phyloP scores from a whole-genome alignment of 1,140 invertebrate species.

The Dendrolimus kikuchii region DNA sequence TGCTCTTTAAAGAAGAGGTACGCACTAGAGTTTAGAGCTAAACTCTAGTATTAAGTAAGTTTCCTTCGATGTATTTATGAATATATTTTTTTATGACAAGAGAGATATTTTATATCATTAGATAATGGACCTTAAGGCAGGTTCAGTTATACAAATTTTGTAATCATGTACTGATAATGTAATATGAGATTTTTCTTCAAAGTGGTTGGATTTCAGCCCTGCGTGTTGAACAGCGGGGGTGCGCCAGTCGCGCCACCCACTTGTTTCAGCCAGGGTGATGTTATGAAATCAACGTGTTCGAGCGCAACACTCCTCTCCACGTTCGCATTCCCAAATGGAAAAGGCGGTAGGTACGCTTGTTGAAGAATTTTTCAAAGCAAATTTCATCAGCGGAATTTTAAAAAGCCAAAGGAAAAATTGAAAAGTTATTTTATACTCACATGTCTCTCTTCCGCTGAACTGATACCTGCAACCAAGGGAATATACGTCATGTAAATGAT shows the following conservation, averaged over 20 bases:
- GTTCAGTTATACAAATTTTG: no score
- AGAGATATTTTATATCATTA: no score
- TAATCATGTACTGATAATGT: no score
- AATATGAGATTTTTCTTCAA: no score
- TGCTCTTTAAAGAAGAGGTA: no score
- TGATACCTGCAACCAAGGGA: constrained; percentile 76
- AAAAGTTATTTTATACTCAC: constrained; percentile 71
- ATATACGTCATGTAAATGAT: constrained; percentile 5
- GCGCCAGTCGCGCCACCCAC: constrained; percentile 61
- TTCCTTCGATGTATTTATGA: no score
- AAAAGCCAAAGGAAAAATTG: constrained; percentile 42
- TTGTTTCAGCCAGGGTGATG: constrained; percentile 56
- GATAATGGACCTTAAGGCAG: no score
- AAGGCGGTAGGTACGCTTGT: constrained; percentile 45
- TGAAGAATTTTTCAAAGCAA: constrained; percentile 55
- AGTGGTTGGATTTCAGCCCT: no score
- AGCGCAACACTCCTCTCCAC: constrained; percentile 56
- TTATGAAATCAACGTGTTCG: constrained; percentile 71
- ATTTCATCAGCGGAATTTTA: constrained; percentile 52
- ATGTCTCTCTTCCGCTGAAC: constrained; percentile 79
- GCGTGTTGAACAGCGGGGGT: constrained; percentile 13
- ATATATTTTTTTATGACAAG: no score
- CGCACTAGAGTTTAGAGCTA: no score
- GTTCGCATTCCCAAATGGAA: constrained; percentile 59
- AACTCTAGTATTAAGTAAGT: no score